Base-by-base conservation (phyloP, 2,888 invertebrate genomes). In the Nemotelus nigrinus region DNA sequence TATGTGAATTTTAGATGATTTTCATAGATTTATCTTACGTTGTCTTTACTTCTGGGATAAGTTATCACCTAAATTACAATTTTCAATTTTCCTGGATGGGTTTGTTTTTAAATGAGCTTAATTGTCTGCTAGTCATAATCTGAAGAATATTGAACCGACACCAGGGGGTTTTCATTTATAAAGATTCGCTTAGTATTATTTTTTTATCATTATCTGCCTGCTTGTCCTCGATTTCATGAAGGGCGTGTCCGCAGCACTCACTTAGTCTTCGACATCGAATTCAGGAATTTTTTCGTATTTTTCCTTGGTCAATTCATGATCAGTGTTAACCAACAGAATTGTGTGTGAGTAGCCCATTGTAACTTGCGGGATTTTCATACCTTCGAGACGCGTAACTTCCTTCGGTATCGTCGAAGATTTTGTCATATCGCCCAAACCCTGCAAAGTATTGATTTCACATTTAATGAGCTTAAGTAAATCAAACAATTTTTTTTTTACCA, bases 281-380 rank as follows among this genome's bases (percentile, higher is more conserved):
- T 87, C 85, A 58, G 90, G 90, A 81, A 90, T 81, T 74, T 87
- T 87, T 41, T 88, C 89, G 44, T 89, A 87, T 78, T 90, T 91
- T 78, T 85, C 84, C 81, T 90, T 89, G 3, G 89, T 90, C 70
- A 88, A 88, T 47, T 90, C 90, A 3, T 88, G 81, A 6, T 89
- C 84, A 58, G 90, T 89, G 79, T 90, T 89, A 78, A 89, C 88
- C 39, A 91, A 84, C 3, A 96, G 86, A 82, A 96, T 87, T 2
- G 96, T 93, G 87, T 97, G 97, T 3, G 94, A 94, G 83, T 91
- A 92, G 2, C 97, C 97, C 92, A 96, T 95, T 2, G 94, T 88
- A 58, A 97, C 91, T 80, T 93, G 91, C 64, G 93, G 90, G 80
- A 96, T 91, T 87, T 93, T 93, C 79, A 94, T 88, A 53, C 93